Conservation (phyloP, 2,888 invertebrate genomes). For the Noctuana brunneofusca region DNA sequence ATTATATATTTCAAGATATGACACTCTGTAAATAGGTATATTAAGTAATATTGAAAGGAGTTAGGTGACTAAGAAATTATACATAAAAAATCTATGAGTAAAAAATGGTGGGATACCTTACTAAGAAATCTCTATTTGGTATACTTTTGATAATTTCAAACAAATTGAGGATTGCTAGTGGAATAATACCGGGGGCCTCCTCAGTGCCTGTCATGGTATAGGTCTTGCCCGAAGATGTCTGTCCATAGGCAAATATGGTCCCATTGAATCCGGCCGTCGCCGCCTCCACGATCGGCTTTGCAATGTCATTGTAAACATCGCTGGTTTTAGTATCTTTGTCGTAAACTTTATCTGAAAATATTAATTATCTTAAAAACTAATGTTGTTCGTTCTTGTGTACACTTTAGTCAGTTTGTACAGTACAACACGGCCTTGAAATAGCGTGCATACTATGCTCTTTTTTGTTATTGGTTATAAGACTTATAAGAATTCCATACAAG, state of each 20-base stretch:
- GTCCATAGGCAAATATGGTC: conserved; percentile 95
- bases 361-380: background rate
- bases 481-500: conserved; percentile 1
- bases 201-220: conserved; percentile 91
- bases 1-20: conserved; percentile 95
- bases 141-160: conserved; percentile 85
- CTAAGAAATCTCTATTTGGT: conserved; percentile 87
- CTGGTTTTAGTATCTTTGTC: conserved; percentile 81
- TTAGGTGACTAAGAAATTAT: no score
- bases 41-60: no score
- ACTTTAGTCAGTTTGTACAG: background rate
- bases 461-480: background rate
- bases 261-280: conserved; percentile 91
- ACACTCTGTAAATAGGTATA: conserved; percentile 82
- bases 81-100: no score
- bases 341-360: conserved; percentile 87
- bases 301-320: conserved; percentile 86
- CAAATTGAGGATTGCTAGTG: conserved; percentile 86
- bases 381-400: background rate
- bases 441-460: background rate
- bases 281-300: conserved; percentile 87
- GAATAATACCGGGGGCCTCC: conserved; percentile 88
- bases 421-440: background rate
- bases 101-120: conserved; percentile 80
- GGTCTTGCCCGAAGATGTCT: conserved; percentile 95